Evolutionary conservation across 2,797 vertebrate genomes (phyloP), one percentile per base, ranked within the genome.

Genomic region (Enteromius anoplus): DNA sequence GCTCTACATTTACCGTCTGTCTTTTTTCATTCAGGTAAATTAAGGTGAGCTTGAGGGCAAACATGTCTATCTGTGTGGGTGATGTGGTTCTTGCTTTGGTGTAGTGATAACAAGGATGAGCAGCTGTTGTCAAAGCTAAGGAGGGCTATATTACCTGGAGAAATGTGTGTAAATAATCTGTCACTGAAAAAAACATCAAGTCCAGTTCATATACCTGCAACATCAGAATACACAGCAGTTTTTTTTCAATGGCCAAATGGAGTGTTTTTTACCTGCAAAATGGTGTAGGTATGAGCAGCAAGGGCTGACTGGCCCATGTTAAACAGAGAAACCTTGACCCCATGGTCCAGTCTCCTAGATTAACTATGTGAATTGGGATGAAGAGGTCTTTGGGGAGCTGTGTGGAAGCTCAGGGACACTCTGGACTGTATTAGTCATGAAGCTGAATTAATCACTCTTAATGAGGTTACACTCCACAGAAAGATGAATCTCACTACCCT

Each of bases 391-490:
- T 53, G 14, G 75, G 51, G 73, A 73, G 15, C 7, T 26, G 65
- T n/a, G 37, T 78, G 34, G 23, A 65, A 40, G 40, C 75, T 49
- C 8, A 10, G 62, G 77, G 75, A 71, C 62, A 75, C 32, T 70
- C 62, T 23, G 84, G 82, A 85, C 82, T 84, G 34, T 19, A 72
- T 80, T 88, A 64, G 75, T 87, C 69, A 86, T 15, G 60, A 42
- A 78, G 75, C 86, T 82, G 87, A 91, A 92, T 93, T 92, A 91
- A 93, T 94, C 92, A 90, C 90, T 91, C 88, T 85, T 93, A 94
- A 94, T 92, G 92, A 93, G 91, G 89, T 87, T 88, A 88, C 90
- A 85, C 90, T 70, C 80, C 87, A 88, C 91, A 90, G 89, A 85
- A 90, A 93, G 92, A 94, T 90, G 86, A 92, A 94, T 92, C 85